Evolutionary conservation across 2,888 invertebrate genomes (phyloP).

Genomic region (Conops quadrifasciatus): DNA sequence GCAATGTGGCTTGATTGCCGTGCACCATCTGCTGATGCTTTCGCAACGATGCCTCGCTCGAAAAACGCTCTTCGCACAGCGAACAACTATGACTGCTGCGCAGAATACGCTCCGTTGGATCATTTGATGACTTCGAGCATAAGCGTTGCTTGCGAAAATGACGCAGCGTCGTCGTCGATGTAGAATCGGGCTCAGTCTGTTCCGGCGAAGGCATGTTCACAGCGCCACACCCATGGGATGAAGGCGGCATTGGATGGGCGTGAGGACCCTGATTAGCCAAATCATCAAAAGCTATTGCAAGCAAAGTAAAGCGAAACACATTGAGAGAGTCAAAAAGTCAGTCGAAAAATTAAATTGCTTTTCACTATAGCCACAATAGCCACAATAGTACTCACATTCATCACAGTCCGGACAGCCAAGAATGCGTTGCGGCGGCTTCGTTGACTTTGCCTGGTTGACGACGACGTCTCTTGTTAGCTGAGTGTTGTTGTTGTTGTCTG

Average conservation of each 20-base stretch:
- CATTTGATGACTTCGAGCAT: conserved; percentile 26
- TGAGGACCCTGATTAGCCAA: conserved; percentile 27
- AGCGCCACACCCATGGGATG: conserved; percentile 40
- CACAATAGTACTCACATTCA: conserved; percentile 59
- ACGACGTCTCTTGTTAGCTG: conserved; percentile 29
- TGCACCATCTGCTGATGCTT: conserved; percentile 58
- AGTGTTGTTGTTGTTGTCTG: neutral
- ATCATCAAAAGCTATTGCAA: conserved; percentile 30
- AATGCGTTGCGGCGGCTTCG: conserved; percentile 48
- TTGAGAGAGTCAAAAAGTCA: neutral
- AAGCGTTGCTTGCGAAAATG: conserved; percentile 55
- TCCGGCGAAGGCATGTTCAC: conserved; percentile 57
- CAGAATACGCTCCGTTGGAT: conserved; percentile 43
- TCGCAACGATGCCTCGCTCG: conserved; percentile 55
- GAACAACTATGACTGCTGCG: conserved; percentile 53
- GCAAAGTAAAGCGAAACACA: neutral
- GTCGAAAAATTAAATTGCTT: conserved; percentile 1
- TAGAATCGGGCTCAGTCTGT: conserved; percentile 59
- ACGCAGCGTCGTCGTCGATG: conserved; percentile 54
- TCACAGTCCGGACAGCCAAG: conserved; percentile 60
- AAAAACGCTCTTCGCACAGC: conserved; percentile 56
- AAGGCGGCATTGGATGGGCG: conserved; percentile 28
- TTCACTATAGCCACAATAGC: conserved; percentile 35
- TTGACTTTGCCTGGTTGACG: neutral
- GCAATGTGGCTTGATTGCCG: conserved; percentile 52